Evolutionary conservation across 2,113 vertebrate species (phyloP).

Genomic region (Grammatotria lemairii): DNA sequence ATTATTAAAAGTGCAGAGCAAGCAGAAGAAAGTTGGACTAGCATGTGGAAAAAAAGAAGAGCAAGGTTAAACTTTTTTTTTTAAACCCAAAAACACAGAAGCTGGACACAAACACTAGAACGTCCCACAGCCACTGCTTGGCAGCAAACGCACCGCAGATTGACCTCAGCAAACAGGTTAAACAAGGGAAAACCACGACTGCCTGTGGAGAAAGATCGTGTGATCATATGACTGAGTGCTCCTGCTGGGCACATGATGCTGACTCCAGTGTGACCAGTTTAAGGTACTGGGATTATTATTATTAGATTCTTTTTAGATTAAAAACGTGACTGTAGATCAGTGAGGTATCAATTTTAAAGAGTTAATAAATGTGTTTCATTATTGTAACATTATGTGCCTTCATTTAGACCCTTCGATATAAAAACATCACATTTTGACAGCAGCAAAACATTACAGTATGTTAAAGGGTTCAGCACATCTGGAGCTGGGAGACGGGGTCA

Average conservation of each 20-base stretch:
- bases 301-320: not conserved
- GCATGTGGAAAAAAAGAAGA: not conserved
- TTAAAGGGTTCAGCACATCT: not conserved
- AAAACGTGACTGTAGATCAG: not conserved
- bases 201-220: not conserved
- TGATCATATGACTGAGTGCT: not conserved
- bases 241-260: not conserved
- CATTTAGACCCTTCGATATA: not conserved
- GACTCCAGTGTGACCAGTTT: not conserved
- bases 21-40: not conserved
- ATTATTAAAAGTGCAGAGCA: not conserved
- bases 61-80: not conserved
- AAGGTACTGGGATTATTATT: not conserved
- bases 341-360: not conserved
- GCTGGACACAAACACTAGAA: not conserved
- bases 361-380: not conserved
- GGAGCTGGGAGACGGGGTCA: not conserved
- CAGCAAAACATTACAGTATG: not conserved
- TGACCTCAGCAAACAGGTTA: not conserved
- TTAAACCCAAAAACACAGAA: not conserved
- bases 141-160: not conserved
- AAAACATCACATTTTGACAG: not conserved
- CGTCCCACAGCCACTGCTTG: not conserved
- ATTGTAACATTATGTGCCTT: not conserved
- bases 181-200: not conserved